These are phyloP conservation scores for Tadarida brasiliensis DNA, from an alignment of 2,797 vertebrate genomes.

Conservation along the genomic window DNA sequence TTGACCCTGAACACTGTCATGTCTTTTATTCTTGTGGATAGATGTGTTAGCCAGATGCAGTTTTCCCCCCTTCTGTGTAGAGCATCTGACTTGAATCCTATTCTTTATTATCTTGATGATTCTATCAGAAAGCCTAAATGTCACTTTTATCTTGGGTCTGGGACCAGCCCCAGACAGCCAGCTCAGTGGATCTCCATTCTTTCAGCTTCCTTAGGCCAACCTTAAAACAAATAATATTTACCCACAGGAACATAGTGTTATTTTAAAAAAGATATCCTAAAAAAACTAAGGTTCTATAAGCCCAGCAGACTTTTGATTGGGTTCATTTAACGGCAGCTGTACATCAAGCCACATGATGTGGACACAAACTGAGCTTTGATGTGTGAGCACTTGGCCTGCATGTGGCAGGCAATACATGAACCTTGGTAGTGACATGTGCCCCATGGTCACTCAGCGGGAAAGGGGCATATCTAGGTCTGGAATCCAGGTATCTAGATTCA, in stretches of 20 bases:
- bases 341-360: neutral
- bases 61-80: neutral
- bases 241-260: neutral
- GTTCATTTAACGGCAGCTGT: neutral
- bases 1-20: neutral
- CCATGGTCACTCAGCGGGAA: neutral
- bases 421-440: neutral
- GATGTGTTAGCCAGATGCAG: neutral
- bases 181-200: neutral
- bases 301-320: neutral
- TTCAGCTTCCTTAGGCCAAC: neutral
- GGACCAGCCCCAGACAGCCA: neutral
- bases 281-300: neutral
- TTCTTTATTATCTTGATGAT: conserved; percentile 8
- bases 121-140: neutral
- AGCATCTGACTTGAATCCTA: neutral
- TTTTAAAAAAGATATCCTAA: neutral
- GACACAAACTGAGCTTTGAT: neutral
- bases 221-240: neutral
- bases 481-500: neutral
- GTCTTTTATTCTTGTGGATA: neutral
- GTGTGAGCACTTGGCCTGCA: neutral
- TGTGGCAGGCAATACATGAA: neutral
- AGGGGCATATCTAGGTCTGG: neutral
- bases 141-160: neutral